phyloP scores from a whole-genome alignment of 1,140 invertebrate genomes.

The Saccostrea echinata region DNA sequence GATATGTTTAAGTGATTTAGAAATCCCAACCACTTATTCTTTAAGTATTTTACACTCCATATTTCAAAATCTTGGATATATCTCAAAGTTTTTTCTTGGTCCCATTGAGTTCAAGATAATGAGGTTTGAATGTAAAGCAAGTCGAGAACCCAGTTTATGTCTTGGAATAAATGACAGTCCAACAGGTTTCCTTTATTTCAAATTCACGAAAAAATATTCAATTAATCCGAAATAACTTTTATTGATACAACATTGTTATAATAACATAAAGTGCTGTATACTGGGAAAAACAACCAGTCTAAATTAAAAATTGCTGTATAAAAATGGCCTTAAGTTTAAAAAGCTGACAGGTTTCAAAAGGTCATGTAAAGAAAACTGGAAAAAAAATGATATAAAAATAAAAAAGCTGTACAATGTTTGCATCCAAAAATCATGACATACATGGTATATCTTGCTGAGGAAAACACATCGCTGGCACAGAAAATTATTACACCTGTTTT shows the following conservation, averaged over 20 bases:
- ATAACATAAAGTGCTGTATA: background rate
- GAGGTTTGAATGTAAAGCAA: too few species aligned
- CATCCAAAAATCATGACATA: constrained; percentile 13
- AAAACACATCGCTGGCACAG: background rate
- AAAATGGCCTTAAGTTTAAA: constrained; percentile 21
- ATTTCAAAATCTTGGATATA: too few species aligned
- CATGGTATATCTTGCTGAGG: constrained; percentile 33
- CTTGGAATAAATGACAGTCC: too few species aligned
- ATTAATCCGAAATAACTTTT: constrained; percentile 23
- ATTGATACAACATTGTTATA: constrained; percentile 24
- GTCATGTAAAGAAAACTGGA: constrained; percentile 3
- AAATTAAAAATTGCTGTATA: constrained; percentile 24
- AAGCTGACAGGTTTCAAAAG: background rate
- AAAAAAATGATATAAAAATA: constrained; percentile 8
- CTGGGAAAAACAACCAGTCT: constrained; percentile 10
- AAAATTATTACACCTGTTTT: background rate
- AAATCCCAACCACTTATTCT: too few species aligned
- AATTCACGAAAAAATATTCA: background rate
- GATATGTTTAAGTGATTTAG: too few species aligned
- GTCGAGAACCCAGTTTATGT: too few species aligned
- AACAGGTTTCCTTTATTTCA: too few species aligned
- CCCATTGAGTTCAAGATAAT: too few species aligned
- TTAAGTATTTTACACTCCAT: too few species aligned
- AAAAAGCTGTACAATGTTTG: background rate
- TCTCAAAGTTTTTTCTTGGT: too few species aligned